Conservation (phyloP, 2,888 invertebrate species). For the Phania funesta region DNA sequence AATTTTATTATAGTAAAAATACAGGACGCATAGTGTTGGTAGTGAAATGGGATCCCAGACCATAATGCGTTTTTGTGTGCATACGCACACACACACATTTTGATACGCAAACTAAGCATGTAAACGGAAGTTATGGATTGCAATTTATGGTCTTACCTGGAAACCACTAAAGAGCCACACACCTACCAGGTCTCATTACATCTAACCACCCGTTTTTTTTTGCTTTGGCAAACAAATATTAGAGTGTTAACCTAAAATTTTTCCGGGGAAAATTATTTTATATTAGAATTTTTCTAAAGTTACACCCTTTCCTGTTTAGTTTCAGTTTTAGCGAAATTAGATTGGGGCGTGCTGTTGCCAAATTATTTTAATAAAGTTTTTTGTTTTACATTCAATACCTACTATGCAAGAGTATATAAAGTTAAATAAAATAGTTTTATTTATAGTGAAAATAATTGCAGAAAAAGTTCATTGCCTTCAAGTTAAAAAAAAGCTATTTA, state of each 20-base stretch:
- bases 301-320: constrained; percentile 45
- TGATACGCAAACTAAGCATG: constrained; percentile 33
- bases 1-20: constrained; percentile 21
- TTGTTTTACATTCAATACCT: neutral
- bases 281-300: constrained; percentile 45
- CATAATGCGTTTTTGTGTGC: constrained; percentile 65
- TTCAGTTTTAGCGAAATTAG: constrained; percentile 26
- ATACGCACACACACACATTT: neutral
- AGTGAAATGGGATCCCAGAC: constrained; percentile 15
- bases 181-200: constrained; percentile 22
- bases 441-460: constrained; percentile 17
- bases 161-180: constrained; percentile 45
- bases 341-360: constrained; percentile 49
- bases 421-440: constrained; percentile 18
- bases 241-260: constrained; percentile 56
- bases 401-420: neutral
- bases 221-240: constrained; percentile 1
- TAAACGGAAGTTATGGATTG: constrained; percentile 73
- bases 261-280: constrained; percentile 26
- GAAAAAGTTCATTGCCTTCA: constrained; percentile 44
- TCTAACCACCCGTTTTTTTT: neutral
- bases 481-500: neutral
- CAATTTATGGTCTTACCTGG: constrained; percentile 76
- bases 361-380: constrained; percentile 52
- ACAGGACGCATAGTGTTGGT: constrained; percentile 28